phyloP scores from a whole-genome alignment of 2,888 invertebrate species.

The Allolobophora icterica region DNA sequence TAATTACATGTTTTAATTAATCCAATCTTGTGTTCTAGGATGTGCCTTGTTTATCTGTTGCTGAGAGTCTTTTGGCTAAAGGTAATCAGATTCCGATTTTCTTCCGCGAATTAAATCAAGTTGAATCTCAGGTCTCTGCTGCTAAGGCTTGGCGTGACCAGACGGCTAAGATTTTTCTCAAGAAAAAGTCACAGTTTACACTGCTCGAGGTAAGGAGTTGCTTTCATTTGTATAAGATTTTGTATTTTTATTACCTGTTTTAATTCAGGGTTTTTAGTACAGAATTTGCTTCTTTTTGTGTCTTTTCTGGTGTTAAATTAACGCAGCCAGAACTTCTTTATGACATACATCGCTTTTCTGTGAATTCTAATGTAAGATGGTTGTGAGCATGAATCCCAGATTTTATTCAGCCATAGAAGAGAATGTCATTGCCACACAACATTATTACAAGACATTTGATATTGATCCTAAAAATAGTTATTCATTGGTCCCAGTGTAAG shows the following conservation, averaged over 20 bases:
- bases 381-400: neutral
- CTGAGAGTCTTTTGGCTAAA: slow-evolving; percentile 80
- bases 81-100: slow-evolving; percentile 80
- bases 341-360: neutral
- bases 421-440: no score
- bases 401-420: neutral
- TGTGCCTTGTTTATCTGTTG: slow-evolving; percentile 85
- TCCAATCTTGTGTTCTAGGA: slow-evolving; percentile 64
- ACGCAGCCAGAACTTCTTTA: neutral
- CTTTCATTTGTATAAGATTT: neutral
- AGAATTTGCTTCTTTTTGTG: neutral
- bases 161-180: slow-evolving; percentile 83
- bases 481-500: no score
- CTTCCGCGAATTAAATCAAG: slow-evolving; percentile 78
- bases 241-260: neutral
- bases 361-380: neutral
- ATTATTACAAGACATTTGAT: no score
- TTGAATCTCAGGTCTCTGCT: slow-evolving; percentile 78
- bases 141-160: slow-evolving; percentile 85
- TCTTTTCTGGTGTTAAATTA: neutral
- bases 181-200: slow-evolving; percentile 73
- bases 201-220: slow-evolving; percentile 74
- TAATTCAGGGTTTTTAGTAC: neutral
- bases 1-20: neutral
- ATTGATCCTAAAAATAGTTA: no score